Base-by-base conservation (phyloP, 1,140 invertebrate genomes). In the Drosophila simulans region DNA sequence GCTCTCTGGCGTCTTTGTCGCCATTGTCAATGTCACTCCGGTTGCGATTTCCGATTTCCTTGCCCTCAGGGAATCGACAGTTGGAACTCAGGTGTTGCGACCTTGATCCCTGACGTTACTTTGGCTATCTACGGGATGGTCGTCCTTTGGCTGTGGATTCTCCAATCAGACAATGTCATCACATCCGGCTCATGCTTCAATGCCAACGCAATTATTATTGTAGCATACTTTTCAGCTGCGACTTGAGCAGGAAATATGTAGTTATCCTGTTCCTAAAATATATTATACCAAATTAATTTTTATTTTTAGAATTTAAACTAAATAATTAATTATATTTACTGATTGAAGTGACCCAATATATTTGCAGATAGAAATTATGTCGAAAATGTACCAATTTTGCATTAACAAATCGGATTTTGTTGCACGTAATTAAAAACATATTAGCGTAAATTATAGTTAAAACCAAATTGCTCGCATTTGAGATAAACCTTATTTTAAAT, bases 1-100 rank as follows among this genome's bases (percentile, higher is more conserved):
- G 10, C 42, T 42, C 31, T 35, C 20, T 15, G 34, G 20, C 59
- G 34, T 42, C 40, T 35, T 40, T 54, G 35, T 12, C 69, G 37
- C 40, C 65, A 45, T 39, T 37, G 31, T 37, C 25, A 43, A 11
- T 43, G 25, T 42, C 56, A 35, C 11, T 55, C 15, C 25, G 43
- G 13, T 53, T 22, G 22, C 46, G 37, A 37, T 20, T 31, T 31
- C 27, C 27, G 7, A 27, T 27, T 27, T 27, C 5, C 49, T 70
- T 55, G 49, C 52, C 52, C 53, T 22, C 3, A 51, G 22, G 39
- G 17, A 51, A 64, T 71, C 62, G 62, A 49, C 68, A 56, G 31
- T 12, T 42, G 57, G 22, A 13, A 22, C 49, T 43, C 42, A 65
- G 35, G 58, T 63, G 57, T n/a, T 43, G 57, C 20, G 59, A 40